These are phyloP conservation scores for Podiceps cristatus DNA, from an alignment of 2,113 vertebrate species.

Conservation along the genomic window DNA sequence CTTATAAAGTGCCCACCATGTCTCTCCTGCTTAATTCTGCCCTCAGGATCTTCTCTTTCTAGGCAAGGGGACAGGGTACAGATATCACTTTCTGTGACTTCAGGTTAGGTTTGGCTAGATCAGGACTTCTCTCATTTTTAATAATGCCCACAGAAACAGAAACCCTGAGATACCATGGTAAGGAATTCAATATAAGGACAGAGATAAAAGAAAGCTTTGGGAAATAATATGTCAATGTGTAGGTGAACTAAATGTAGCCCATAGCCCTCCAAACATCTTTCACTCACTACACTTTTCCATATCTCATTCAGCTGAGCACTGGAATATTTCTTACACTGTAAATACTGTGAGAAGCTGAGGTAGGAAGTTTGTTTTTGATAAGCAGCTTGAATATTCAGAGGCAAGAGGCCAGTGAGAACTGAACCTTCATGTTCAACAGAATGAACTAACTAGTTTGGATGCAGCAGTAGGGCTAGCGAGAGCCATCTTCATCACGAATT, in stretches of 20 bases:
- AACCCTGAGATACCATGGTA: not conserved
- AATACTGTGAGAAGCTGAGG: not conserved
- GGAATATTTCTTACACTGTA: not conserved
- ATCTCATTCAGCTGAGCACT: not conserved
- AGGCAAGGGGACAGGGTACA: not conserved
- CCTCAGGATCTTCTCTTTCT: not conserved
- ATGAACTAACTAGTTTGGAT: not conserved
- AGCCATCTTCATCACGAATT: not conserved
- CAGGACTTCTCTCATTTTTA: not conserved
- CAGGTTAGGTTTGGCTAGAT: not conserved
- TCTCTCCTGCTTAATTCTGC: not conserved
- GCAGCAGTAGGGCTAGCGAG: not conserved
- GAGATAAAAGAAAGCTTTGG: not conserved
- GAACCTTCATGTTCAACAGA: not conserved
- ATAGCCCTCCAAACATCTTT: not conserved
- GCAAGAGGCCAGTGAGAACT: not conserved
- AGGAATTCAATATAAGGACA: not conserved
- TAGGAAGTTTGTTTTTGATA: not conserved
- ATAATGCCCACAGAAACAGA: constrained; percentile 11
- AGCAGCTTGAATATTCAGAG: not conserved
- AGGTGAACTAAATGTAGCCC: not conserved
- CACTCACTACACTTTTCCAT: not conserved
- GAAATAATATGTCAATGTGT: not conserved
- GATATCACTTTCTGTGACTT: not conserved
- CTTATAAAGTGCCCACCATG: not conserved